phyloP scores from a whole-genome alignment of 1,140 invertebrate species.

The Harlomillsia oculata region DNA sequence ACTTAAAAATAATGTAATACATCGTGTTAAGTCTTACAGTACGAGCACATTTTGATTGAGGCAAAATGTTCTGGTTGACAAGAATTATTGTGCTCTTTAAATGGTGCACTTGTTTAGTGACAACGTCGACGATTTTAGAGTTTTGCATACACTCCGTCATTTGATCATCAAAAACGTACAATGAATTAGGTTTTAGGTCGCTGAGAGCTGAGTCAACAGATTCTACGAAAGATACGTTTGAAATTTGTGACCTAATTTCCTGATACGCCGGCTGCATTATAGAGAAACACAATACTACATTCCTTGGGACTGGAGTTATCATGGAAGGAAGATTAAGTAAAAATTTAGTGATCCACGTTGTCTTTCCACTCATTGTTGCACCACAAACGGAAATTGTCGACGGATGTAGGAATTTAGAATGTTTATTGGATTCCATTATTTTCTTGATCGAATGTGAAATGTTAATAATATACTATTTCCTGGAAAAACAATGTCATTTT shows the following conservation, averaged over 20 bases:
- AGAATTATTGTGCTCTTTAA: conserved; percentile 2
- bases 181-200: neutral
- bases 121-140: conserved; percentile 15
- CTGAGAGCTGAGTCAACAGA: neutral
- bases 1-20: conserved; percentile 12
- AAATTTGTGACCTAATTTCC: neutral
- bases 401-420: no score
- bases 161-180: conserved; percentile 19
- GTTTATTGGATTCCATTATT: no score
- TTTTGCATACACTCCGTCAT: conserved; percentile 1
- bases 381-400: neutral
- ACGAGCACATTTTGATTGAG: conserved; percentile 17
- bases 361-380: neutral
- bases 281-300: neutral
- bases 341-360: neutral
- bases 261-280: neutral
- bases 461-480: no score
- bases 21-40: conserved; percentile 18
- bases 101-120: conserved; percentile 21
- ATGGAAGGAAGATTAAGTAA: neutral
- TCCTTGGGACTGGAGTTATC: neutral
- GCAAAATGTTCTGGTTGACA: conserved; percentile 21
- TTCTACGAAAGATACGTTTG: no score
- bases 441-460: no score
- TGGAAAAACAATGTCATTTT: no score